Evolutionary conservation across 2,888 invertebrate species (phyloP).

Genomic region (Bellardia bayeri): DNA sequence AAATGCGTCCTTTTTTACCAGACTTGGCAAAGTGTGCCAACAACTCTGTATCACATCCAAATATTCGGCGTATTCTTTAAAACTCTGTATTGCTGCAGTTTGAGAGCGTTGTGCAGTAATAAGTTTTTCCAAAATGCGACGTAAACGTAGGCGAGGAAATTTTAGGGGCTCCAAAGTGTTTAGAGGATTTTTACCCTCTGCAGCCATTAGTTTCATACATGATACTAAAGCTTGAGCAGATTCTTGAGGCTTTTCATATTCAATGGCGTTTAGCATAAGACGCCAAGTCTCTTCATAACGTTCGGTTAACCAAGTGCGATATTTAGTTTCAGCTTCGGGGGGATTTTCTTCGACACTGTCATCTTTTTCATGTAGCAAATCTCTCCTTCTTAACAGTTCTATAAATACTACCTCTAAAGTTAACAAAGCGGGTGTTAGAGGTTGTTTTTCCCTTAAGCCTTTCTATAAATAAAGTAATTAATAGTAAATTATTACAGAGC

Average conservation of each 20-base stretch:
- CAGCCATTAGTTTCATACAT: slow-evolving; percentile 89
- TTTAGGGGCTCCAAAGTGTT: slow-evolving; percentile 85
- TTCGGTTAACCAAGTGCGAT: slow-evolving; percentile 88
- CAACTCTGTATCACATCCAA: slow-evolving; percentile 91
- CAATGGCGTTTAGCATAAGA: slow-evolving; percentile 86
- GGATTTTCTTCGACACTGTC: slow-evolving; percentile 81
- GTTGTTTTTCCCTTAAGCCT: slow-evolving; percentile 79
- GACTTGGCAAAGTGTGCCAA: slow-evolving; percentile 87
- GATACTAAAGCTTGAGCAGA: slow-evolving; percentile 88
- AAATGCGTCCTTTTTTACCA: slow-evolving; percentile 86
- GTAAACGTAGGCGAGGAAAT: slow-evolving; percentile 89
- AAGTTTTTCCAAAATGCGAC: slow-evolving; percentile 88
- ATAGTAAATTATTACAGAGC: background rate
- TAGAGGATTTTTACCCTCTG: slow-evolving; percentile 89
- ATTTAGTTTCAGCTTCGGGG: slow-evolving; percentile 87
- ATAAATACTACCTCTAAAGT: slow-evolving; percentile 90
- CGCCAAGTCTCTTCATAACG: slow-evolving; percentile 88
- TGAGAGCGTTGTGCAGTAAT: slow-evolving; percentile 87
- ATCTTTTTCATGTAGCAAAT: slow-evolving; percentile 85
- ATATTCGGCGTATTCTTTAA: slow-evolving; percentile 90
- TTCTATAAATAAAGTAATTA: slow-evolving; percentile 74
- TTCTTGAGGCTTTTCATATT: slow-evolving; percentile 85
- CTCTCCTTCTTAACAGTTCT: slow-evolving; percentile 88
- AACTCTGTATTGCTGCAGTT: slow-evolving; percentile 87
- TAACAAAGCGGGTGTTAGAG: slow-evolving; percentile 86